phyloP scores from a whole-genome alignment of 1,140 invertebrate species.

The Melipona quadrifasciata region DNA sequence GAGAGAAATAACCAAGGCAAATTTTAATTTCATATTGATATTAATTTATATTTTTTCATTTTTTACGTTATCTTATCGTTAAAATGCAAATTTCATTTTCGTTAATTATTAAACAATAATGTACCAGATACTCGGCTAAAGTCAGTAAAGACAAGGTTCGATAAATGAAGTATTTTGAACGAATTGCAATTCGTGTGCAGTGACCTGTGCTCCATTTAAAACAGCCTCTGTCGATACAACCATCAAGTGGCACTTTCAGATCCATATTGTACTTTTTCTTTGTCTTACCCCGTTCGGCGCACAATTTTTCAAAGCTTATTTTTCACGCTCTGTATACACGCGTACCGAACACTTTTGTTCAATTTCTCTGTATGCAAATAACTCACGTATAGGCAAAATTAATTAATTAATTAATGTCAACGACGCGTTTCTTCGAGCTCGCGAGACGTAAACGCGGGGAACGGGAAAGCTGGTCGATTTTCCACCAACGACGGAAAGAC shows the following conservation, averaged over 20 bases:
- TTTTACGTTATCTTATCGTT: too few species aligned
- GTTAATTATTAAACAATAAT: neutral
- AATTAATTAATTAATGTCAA: constrained; percentile 12
- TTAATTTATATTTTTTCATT: neutral
- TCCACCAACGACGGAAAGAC: neutral
- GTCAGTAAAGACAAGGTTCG: neutral
- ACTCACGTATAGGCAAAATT: too few species aligned
- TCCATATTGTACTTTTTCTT: constrained; percentile 15
- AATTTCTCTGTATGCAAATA: neutral
- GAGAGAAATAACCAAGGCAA: neutral
- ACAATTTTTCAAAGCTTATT: neutral
- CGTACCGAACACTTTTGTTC: neutral
- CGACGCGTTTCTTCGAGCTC: neutral
- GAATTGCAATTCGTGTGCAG: constrained; percentile 20
- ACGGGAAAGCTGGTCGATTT: neutral
- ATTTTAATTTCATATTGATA: neutral
- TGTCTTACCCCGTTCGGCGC: neutral
- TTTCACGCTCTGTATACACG: too few species aligned
- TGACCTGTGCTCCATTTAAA: constrained; percentile 26
- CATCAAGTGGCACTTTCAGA: constrained; percentile 8
- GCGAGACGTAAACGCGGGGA: neutral
- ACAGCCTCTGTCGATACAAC: constrained; percentile 1
- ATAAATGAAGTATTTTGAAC: constrained; percentile 3
- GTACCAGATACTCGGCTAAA: neutral
- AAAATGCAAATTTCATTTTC: neutral